phyloP scores from a whole-genome alignment of 2,888 invertebrate genomes.

The Pammene aurita region DNA sequence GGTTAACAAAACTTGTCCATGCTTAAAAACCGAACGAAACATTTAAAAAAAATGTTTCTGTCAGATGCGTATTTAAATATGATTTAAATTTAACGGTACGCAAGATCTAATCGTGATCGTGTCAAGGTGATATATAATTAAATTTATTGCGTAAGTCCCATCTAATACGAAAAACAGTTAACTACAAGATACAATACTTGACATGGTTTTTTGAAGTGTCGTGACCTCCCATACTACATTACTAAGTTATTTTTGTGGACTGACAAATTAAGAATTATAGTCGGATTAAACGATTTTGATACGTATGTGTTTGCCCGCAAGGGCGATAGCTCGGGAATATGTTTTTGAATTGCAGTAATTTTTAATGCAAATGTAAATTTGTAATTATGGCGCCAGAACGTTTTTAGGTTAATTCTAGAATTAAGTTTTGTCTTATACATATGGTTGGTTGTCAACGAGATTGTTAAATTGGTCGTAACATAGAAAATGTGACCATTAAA shows the following conservation, averaged over 20 bases:
- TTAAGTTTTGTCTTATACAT: neutral
- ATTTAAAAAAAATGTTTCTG: conserved; percentile 5
- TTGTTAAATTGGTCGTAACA: conserved; percentile 1
- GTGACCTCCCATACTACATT: conserved; percentile 15
- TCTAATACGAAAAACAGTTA: conserved; percentile 21
- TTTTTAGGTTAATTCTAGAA: conserved; percentile 2
- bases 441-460: neutral
- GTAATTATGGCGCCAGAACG: conserved; percentile 1
- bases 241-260: conserved; percentile 12
- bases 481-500: conserved; percentile 3
- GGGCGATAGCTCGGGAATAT: neutral
- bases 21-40: neutral
- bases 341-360: neutral
- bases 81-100: conserved; percentile 19
- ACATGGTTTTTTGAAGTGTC: conserved; percentile 19
- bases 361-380: neutral
- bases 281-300: neutral
- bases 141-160: conserved; percentile 14
- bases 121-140: conserved; percentile 26
- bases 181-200: conserved; percentile 17
- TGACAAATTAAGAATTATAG: neutral
- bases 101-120: conserved; percentile 11
- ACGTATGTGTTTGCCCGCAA: neutral
- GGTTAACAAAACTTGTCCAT: neutral
- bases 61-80: neutral